Base-by-base conservation (phyloP, 2,888 invertebrate species). In the Gisinianus flammeolus region DNA sequence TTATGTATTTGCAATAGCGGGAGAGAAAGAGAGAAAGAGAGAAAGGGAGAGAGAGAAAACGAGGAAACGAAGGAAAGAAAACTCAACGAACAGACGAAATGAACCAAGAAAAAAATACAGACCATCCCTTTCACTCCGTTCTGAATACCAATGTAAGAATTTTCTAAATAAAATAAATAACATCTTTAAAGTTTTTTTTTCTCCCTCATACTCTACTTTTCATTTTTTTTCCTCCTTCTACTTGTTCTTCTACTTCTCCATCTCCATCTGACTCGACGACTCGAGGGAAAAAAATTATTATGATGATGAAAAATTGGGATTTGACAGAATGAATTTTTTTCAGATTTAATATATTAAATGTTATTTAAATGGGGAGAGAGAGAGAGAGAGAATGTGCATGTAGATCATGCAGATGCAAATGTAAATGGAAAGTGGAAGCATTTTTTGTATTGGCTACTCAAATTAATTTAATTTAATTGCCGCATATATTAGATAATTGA, bases 91-190 rank as follows among this genome's bases (percentile, higher is more conserved):
- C 58, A 78, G 78, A 76, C 68, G 78, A 80, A 80, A 80, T 80
- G 78, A 80, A 80, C 56, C 80, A 80, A 80, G 78, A 80, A 78
- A 78, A 54, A 80, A 80, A 78, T 80, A 71, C 69, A 73, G 78
- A 69, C 76, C 78, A 69, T 70, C 73, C 79, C 68, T 72, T 71
- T 70, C 67, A 72, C 78, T 78, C 58, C 54, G 76, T 66, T 64
- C 75, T 67, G 80, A 80, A 80, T 80, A 80, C 80, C 68, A 80
- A 80, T 80, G 78, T 62, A 69, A 78, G 77, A 72, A 79, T 79
- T 79, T 79, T 77, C 77, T 67, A 78, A 68, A 77, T 77, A n/a
- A 79, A 80, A 80, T 78, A 80, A 78, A 80, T 72, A n/a, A n/a
- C n/a, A n/a, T n/a, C n/a, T n/a, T n/a, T n/a, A n/a, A n/a, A 72